Percentiles rank a stretch among this genome's conserved stretches.
These are phyloP conservation scores for Schlechtendalia chinensis DNA, from an alignment of 1,140 invertebrate genomes.

Conservation along the genomic window DNA sequence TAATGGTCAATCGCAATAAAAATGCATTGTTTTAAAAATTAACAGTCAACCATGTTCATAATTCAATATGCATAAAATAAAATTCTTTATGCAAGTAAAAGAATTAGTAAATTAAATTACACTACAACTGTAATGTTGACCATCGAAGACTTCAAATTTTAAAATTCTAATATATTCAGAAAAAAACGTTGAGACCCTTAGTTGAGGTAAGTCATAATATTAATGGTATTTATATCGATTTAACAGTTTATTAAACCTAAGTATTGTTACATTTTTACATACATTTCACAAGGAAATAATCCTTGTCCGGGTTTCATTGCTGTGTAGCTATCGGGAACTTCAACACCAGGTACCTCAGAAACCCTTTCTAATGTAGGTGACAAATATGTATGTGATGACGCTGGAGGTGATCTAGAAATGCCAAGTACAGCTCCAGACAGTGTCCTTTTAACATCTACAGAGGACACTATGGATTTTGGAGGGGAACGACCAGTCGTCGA, in stretches of 20 bases:
- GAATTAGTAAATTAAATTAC: too few species aligned
- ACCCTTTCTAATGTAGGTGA: slow-evolving; percentile 44
- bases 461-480: slow-evolving; percentile 39
- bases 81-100: too few species aligned
- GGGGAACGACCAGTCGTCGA: slow-evolving; percentile 35
- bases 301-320: slow-evolving; percentile 26
- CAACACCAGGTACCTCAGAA: slow-evolving; percentile 29
- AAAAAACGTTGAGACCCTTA: too few species aligned
- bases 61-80: too few species aligned
- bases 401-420: slow-evolving; percentile 44
- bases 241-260: too few species aligned
- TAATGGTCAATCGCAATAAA: too few species aligned
- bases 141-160: too few species aligned
- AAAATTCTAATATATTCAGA: too few species aligned
- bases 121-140: too few species aligned
- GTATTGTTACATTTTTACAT: background rate
- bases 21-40: background rate
- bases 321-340: slow-evolving; percentile 25
- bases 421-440: slow-evolving; percentile 39
- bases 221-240: too few species aligned
- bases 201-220: too few species aligned
- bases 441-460: slow-evolving; percentile 38
- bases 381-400: slow-evolving; percentile 32
- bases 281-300: slow-evolving; percentile 25
- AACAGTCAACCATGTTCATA: too few species aligned